Conservation (phyloP, 92 coral and sea anemone genomes). For the Parazoanthus swiftii region DNA sequence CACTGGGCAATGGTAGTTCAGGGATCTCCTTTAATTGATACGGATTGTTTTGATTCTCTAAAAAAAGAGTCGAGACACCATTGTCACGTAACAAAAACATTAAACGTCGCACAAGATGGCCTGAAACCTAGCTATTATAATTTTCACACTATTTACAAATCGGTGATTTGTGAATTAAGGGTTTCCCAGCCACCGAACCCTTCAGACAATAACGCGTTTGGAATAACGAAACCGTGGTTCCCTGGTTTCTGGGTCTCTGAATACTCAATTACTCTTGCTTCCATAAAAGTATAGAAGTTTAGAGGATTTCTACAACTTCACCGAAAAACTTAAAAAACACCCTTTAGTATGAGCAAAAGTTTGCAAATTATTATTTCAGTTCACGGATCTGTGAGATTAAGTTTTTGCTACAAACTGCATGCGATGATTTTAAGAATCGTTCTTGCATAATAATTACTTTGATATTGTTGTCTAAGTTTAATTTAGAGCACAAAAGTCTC, state of each 20-base stretch:
- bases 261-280: not conserved
- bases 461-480: not conserved
- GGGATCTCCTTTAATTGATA: not conserved
- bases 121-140: not conserved
- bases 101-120: not conserved
- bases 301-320: not conserved
- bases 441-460: conserved; percentile 2
- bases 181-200: conserved; percentile 7
- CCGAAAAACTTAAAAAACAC: not conserved
- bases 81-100: not conserved
- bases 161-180: not conserved
- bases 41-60: not conserved
- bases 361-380: not conserved
- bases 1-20: not conserved
- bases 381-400: not conserved
- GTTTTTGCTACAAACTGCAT: not conserved
- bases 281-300: not conserved
- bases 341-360: not conserved
- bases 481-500: not conserved
- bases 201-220: not conserved
- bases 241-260: not conserved
- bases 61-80: not conserved
- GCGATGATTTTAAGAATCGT: not conserved
- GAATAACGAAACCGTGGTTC: not conserved
- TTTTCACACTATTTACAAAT: not conserved